phyloP scores from a whole-genome alignment of 2,113 vertebrate species.

The Spermophilus dauricus region DNA sequence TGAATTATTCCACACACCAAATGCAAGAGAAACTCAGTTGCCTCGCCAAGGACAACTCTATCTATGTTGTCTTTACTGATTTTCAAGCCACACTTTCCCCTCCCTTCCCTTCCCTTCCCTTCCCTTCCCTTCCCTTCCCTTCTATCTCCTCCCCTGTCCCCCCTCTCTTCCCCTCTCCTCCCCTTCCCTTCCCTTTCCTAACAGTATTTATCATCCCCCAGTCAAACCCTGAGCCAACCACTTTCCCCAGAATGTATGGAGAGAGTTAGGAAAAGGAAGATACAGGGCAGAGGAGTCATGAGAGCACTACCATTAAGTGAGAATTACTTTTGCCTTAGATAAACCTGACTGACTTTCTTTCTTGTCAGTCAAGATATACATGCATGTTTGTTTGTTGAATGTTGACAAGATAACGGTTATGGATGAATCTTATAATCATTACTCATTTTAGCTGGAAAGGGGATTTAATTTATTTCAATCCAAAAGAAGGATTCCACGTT shows the following conservation, averaged over 20 bases:
- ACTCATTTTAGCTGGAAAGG: not conserved
- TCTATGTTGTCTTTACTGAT: constrained; percentile 83
- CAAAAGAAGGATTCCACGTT: not conserved
- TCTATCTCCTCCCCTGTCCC: too few relatives aligned
- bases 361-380: not conserved
- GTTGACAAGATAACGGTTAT: not conserved
- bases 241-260: too few relatives aligned
- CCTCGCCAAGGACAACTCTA: constrained; percentile 77
- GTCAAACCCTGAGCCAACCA: too few relatives aligned
- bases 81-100: too few relatives aligned
- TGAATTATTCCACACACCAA: constrained; percentile 71
- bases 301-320: constrained; percentile 86
- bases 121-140: too few relatives aligned
- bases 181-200: too few relatives aligned
- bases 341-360: not conserved
- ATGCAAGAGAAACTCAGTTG: constrained; percentile 83
- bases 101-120: too few relatives aligned
- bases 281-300: too few relatives aligned
- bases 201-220: too few relatives aligned
- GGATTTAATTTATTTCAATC: not conserved
- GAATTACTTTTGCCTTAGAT: not conserved
- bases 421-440: not conserved
- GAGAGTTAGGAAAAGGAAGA: too few relatives aligned
- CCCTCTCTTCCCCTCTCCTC: too few relatives aligned
- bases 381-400: not conserved